Evolutionary conservation across 2,113 vertebrate species (phyloP).

Genomic region (Thryonomys swinderianus): DNA sequence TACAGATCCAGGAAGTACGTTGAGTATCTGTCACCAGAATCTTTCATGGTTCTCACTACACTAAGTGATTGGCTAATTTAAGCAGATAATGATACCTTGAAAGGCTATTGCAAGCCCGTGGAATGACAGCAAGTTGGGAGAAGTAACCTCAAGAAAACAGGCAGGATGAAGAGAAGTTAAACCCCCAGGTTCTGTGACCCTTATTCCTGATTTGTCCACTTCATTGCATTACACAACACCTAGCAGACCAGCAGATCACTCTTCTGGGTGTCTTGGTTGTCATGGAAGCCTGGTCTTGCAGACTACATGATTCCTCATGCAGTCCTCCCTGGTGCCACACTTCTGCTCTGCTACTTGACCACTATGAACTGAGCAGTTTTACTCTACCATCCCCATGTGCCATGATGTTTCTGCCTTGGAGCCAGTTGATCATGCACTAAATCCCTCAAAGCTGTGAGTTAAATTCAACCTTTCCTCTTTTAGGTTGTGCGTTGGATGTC

Average conservation of each 20-base stretch:
- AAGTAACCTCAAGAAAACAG: background rate
- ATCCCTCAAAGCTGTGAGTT: background rate
- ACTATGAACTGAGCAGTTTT: background rate
- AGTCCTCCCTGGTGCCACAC: background rate
- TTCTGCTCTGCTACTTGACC: background rate
- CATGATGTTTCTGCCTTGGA: background rate
- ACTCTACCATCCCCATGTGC: background rate
- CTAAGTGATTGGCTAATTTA: background rate
- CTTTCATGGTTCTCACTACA: background rate
- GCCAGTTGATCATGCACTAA: background rate
- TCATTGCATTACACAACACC: background rate
- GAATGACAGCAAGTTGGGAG: background rate
- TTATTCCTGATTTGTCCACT: background rate
- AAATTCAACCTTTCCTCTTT: background rate
- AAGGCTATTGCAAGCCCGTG: background rate
- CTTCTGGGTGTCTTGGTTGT: background rate
- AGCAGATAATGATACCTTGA: conserved; percentile 6
- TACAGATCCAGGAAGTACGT: background rate
- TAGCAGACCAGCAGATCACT: background rate
- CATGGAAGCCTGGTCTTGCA: background rate
- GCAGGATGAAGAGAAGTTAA: background rate
- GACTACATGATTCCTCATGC: background rate
- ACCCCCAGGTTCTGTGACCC: background rate
- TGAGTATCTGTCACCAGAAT: background rate
- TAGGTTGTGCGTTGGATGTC: background rate